A percentile compares a stretch with the other conserved stretches of the same genome.
Evolutionary conservation across 2,888 invertebrate genomes (phyloP).

Genomic region (Schrankia costaestrigalis): DNA sequence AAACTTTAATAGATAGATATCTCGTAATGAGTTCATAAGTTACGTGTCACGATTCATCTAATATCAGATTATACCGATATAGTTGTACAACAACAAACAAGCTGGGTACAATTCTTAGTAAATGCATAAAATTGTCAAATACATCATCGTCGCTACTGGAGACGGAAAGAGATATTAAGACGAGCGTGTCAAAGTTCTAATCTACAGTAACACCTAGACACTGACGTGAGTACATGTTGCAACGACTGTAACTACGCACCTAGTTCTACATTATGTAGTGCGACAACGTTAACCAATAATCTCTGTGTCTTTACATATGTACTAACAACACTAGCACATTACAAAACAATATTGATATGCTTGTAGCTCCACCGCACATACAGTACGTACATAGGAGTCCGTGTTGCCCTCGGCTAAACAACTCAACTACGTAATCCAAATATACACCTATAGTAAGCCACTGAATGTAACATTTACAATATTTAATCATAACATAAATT

Average conservation of each 20-base stretch:
- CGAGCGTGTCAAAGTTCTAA: slow-evolving; percentile 42
- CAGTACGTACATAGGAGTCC: slow-evolving; percentile 9
- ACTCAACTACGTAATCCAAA: slow-evolving; percentile 54
- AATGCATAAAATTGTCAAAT: slow-evolving; percentile 53
- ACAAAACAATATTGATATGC: slow-evolving; percentile 73
- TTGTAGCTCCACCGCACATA: slow-evolving; percentile 37
- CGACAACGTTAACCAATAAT: slow-evolving; percentile 59
- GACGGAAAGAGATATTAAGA: slow-evolving; percentile 45
- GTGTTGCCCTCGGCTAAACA: slow-evolving; percentile 36
- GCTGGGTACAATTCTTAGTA: slow-evolving; percentile 56
- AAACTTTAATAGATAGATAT: slow-evolving; percentile 45
- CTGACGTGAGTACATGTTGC: slow-evolving; percentile 55
- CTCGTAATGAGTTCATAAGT: slow-evolving; percentile 47
- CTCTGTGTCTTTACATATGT: slow-evolving; percentile 39
- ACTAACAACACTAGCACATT: slow-evolving; percentile 52
- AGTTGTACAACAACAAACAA: slow-evolving; percentile 57
- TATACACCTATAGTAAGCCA: slow-evolving; percentile 66
- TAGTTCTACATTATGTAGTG: slow-evolving; percentile 65
- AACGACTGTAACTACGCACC: slow-evolving; percentile 59
- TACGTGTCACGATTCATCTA: slow-evolving; percentile 39
- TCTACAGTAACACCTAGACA: slow-evolving; percentile 71
- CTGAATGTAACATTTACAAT: slow-evolving; percentile 64
- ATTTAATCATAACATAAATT: slow-evolving; percentile 51
- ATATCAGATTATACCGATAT: slow-evolving; percentile 45
- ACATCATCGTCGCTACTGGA: slow-evolving; percentile 48